A percentile compares a stretch with the other conserved stretches of the same genome.
These are phyloP conservation scores for Rhabdophis nuchalis DNA, from an alignment of 2,797 vertebrate genomes.

Conservation along the genomic window DNA sequence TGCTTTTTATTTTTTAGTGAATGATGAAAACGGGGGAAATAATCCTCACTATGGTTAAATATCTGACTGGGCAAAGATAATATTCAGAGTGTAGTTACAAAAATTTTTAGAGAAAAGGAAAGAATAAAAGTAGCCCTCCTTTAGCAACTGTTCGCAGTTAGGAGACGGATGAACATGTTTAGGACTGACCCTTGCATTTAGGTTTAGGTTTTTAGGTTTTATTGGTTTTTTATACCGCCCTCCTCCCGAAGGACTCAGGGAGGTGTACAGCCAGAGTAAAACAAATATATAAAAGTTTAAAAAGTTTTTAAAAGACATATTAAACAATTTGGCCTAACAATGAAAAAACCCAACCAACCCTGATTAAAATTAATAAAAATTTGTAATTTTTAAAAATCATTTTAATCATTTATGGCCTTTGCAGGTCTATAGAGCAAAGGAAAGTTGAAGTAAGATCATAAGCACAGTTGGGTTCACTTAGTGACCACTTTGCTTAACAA, in stretches of 20 bases:
- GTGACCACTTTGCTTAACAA: not conserved
- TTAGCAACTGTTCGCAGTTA: not conserved
- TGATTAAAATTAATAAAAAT: no score
- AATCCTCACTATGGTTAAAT: not conserved
- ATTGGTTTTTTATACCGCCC: no score
- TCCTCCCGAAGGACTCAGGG: no score
- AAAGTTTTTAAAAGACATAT: no score
- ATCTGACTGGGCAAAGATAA: not conserved
- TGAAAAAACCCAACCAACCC: no score
- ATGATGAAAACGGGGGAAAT: not conserved
- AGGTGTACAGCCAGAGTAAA: no score
- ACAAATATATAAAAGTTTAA: no score
- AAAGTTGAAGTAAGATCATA: not conserved
- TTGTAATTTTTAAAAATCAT: no score
- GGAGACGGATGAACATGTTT: not conserved
- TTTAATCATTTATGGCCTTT: not conserved
- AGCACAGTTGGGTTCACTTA: not conserved
- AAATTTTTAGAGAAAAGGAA: not conserved
- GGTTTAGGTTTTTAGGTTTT: no score
- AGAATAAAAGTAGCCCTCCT: not conserved
- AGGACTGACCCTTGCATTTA: not conserved
- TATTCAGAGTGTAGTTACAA: not conserved
- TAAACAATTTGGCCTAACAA: no score
- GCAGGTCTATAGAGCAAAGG: not conserved
- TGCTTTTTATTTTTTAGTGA: not conserved